These are phyloP conservation scores for Ondatra zibethicus DNA, from an alignment of 2,113 vertebrate species.

Conservation along the genomic window DNA sequence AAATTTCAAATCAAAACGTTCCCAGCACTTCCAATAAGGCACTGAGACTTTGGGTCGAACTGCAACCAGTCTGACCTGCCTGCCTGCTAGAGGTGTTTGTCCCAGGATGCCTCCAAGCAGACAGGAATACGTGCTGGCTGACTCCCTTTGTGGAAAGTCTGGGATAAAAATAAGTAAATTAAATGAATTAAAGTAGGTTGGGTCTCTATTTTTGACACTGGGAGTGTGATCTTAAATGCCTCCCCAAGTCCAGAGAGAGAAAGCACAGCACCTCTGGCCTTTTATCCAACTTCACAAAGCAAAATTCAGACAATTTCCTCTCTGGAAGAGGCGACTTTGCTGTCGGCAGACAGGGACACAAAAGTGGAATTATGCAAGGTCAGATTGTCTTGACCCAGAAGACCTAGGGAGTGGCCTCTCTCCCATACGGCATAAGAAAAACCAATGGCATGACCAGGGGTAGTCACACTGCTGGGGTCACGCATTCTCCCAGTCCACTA, in stretches of 20 bases:
- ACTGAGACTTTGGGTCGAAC: not conserved
- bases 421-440: not conserved
- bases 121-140: constrained; percentile 1
- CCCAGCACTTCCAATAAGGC: not conserved
- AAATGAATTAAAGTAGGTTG: constrained; percentile 53
- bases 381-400: not conserved
- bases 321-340: not conserved
- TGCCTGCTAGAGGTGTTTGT: not conserved
- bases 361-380: not conserved
- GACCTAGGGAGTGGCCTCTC: not conserved
- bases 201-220: constrained; percentile 37
- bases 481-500: not conserved
- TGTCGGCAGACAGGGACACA: not conserved
- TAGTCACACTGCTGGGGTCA: not conserved
- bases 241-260: constrained; percentile 32
- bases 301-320: not conserved
- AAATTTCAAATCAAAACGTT: not conserved
- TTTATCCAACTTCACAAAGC: not conserved
- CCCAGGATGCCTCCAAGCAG: not conserved
- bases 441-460: not conserved
- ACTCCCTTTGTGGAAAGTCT: constrained; percentile 21
- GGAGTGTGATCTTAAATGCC: not conserved
- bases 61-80: not conserved
- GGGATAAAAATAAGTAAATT: constrained; percentile 54
- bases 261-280: not conserved